Evolutionary conservation across 1,140 invertebrate species (phyloP), one percentile per base, ranked within the genome.

Genomic region (Tetragnatha versicolor): DNA sequence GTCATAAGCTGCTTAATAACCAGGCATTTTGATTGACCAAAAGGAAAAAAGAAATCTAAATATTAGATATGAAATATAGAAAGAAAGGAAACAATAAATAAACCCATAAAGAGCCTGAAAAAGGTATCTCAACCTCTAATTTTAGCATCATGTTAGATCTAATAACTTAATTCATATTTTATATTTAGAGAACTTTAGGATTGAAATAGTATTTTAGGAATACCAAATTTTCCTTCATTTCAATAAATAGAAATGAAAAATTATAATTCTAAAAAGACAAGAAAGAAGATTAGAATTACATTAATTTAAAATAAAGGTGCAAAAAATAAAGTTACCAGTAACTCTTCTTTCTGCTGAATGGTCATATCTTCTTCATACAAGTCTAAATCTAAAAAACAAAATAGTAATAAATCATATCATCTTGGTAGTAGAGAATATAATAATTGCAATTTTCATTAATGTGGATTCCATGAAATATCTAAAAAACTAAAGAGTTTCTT

Each of bases 261-360:
- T 33, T 3, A 5, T 61, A 31, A 17, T 35, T 61, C 2, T 31
- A 17, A 61, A 17, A 14, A 31, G 10, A 31, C 12, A 31, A 9
- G n/a, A n/a, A n/a, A n/a, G n/a, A n/a, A n/a, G n/a, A n/a, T n/a
- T n/a, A n/a, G n/a, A n/a, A n/a, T n/a, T n/a, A n/a, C n/a, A n/a
- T n/a, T n/a, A n/a, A n/a, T 51, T 2, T 20, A 51, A 51, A 12
- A 51, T n/a, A 14, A 9, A 6, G 9, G 3, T 20, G 14, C 14
- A 31, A 35, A 22, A 33, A 31, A 20, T 22, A 55, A 3, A 73
- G 5, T 31, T 73, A 60, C 69, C 53, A 73, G 25, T 45, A 73
- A 45, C 25, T 73, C 69, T 45, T 73, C 53, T 31, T 73, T 73
- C 14, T 73, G 69, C 31, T 73, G 69, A 20, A 73, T 73, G 20